Evolutionary conservation across 2,888 invertebrate species (phyloP), one percentile per base, ranked within the genome.

Genomic region (Acleris cristana): DNA sequence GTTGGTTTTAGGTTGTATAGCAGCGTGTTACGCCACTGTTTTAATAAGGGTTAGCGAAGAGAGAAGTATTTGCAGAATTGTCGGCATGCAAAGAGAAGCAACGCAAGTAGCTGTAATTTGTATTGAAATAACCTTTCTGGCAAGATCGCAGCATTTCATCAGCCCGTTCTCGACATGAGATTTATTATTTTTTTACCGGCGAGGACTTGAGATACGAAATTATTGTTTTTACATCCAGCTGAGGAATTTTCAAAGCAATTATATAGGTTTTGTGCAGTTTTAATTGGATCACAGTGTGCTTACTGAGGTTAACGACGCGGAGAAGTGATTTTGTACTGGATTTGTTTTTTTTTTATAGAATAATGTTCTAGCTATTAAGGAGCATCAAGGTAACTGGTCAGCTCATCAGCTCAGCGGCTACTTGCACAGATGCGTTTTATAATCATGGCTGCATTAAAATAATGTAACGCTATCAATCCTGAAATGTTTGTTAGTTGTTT

Each of bases 21-120:
- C 14, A 16, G 40, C 52, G 12, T 34, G 58, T 70, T 79, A 74
- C 52, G 75, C 57, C 78, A 73, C 81, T 79, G 65, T 74, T 66
- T 69, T 68, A 61, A 58, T 40, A 70, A 74, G 81, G 81, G 79
- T 84, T 87, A 85, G 87, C 85, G 85, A 84, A 79, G 81, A 84
- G 88, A 84, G 86, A 90, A 91, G 84, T 87, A 92, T 92, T 88
- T 87, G 89, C 89, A 90, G 90, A 89, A 92, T 92, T 88, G 88
- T 86, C 89, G 92, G 92, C 88, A 86, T 79, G 87, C 87, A 82
- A 82, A 79, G 88, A 82, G 87, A 79, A 84, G 85, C 88, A 85
- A 86, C 79, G 89, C 88, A 88, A 91, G 91, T 89, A 88, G 87
- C 89, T 84, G 90, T 89, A 90, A 92, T 92, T 92, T 91, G 90